Percentiles rank a stretch among this genome's conserved stretches.
Evolutionary conservation across 1,140 invertebrate species (phyloP).

Genomic region (Pachyrhynchus sulphureomaculatus): DNA sequence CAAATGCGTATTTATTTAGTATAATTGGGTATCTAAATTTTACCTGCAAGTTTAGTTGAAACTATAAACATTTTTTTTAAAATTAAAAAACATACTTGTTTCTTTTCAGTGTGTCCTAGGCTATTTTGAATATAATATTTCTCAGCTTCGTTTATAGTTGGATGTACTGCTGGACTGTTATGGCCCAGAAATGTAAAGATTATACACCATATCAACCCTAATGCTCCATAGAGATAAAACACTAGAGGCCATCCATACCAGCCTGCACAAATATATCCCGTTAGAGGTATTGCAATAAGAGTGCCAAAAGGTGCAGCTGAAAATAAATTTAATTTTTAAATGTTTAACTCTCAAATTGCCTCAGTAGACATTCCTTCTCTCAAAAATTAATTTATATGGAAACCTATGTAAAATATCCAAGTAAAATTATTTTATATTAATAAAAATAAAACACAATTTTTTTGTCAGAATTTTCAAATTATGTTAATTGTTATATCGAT

Average conservation of each 20-base stretch:
- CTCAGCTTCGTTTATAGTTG: slow-evolving; percentile 62
- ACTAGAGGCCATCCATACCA: slow-evolving; percentile 72
- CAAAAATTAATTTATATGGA: too few species aligned
- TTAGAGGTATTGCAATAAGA: slow-evolving; percentile 70
- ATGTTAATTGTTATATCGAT: too few species aligned
- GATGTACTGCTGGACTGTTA: slow-evolving; percentile 64
- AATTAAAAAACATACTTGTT: slow-evolving; percentile 46
- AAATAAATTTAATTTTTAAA: not conserved
- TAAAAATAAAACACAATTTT: too few species aligned
- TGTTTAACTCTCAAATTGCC: too few species aligned
- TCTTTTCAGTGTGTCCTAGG: slow-evolving; percentile 16
- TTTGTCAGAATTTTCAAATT: too few species aligned
- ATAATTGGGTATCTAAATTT: too few species aligned
- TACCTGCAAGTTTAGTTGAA: too few species aligned
- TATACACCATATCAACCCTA: slow-evolving; percentile 62
- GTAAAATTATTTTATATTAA: too few species aligned
- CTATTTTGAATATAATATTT: slow-evolving; percentile 61
- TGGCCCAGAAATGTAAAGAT: slow-evolving; percentile 64
- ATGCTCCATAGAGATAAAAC: slow-evolving; percentile 73
- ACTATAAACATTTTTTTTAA: too few species aligned
- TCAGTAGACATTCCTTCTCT: too few species aligned
- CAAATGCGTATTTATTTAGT: too few species aligned
- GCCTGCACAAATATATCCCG: slow-evolving; percentile 65
- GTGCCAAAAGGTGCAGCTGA: slow-evolving; percentile 69
- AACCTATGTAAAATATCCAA: too few species aligned